Percentiles rank a stretch among this genome's conserved stretches.
Conservation (phyloP, 2,888 invertebrate species). For the Halocaridina rubra region DNA sequence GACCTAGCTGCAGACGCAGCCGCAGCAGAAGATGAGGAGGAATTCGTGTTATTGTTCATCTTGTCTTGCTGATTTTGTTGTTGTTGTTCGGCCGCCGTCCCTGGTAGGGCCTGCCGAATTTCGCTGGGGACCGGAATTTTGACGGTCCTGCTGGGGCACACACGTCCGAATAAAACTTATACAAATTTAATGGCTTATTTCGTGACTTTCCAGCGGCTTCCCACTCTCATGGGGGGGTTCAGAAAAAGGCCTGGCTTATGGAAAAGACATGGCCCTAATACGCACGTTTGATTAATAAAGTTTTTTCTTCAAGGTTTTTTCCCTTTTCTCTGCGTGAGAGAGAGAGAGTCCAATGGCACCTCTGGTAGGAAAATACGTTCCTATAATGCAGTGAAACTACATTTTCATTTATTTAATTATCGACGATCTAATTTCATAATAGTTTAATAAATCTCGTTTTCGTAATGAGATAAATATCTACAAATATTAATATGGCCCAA, state of each 20-base stretch:
- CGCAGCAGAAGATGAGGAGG: no score
- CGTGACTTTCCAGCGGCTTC: not conserved
- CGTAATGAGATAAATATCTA: not conserved
- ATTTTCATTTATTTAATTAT: not conserved
- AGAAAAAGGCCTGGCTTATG: slow-evolving; percentile 33
- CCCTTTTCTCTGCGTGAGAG: no score
- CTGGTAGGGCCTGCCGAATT: slow-evolving; percentile 61
- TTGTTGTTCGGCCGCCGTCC: slow-evolving; percentile 51
- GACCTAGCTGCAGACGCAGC: slow-evolving; percentile 17
- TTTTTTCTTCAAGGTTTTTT: not conserved
- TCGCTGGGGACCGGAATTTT: slow-evolving; percentile 63
- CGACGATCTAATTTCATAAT: not conserved
- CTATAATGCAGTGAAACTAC: slow-evolving; percentile 7
- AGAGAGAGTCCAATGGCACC: slow-evolving; percentile 59
- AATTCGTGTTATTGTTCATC: slow-evolving; percentile 49
- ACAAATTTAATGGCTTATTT: slow-evolving; percentile 4
- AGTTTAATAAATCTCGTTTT: not conserved
- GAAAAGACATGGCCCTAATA: slow-evolving; percentile 42
- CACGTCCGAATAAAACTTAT: slow-evolving; percentile 40
- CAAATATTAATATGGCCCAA: not conserved
- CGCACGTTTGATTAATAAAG: slow-evolving; percentile 18
- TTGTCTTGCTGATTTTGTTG: slow-evolving; percentile 31
- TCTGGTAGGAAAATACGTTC: slow-evolving; percentile 58
- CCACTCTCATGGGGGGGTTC: not conserved
- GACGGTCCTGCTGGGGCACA: slow-evolving; percentile 51